A percentile compares a stretch with the other conserved stretches of the same genome.
Evolutionary conservation across 1,140 invertebrate species (phyloP).

Genomic region (Proctacanthus coquilletti): DNA sequence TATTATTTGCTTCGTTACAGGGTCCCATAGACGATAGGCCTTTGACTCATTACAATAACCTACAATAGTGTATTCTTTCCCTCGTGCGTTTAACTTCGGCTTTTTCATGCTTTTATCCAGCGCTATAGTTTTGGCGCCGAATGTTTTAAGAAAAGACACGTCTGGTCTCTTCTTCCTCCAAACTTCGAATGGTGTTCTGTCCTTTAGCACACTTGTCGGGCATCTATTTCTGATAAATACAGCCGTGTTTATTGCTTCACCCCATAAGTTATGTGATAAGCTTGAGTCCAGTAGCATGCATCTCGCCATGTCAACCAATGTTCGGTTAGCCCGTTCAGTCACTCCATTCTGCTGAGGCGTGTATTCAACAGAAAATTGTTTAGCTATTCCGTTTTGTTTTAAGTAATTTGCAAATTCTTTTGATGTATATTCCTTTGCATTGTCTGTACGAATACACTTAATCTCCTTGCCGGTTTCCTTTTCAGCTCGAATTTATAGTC

Average conservation of each 20-base stretch:
- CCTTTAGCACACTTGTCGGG: conserved; percentile 2
- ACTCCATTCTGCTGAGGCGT: conserved; percentile 31
- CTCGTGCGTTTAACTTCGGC: conserved; percentile 11
- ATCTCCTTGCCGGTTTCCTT: conserved; percentile 17
- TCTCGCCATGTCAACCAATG: conserved; percentile 10
- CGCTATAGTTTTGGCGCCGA: conserved; percentile 18
- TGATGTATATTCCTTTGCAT: conserved; percentile 28
- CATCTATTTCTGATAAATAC: conserved; percentile 8
- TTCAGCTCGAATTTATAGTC: conserved; percentile 6
- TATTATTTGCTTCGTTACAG: conserved; percentile 2
- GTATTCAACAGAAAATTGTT: conserved; percentile 24
- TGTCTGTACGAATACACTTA: conserved; percentile 22
- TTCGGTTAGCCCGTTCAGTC: conserved; percentile 18
- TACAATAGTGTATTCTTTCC: conserved; percentile 4
- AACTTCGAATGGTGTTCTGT: conserved; percentile 7
- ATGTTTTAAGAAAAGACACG: conserved; percentile 18
- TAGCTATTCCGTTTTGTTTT: conserved; percentile 16
- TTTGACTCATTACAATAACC: conserved; percentile 5
- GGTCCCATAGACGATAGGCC: conserved; percentile 6
- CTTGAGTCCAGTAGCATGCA: conserved; percentile 15
- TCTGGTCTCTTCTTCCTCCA: conserved; percentile 12
- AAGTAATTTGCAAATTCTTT: conserved; percentile 13
- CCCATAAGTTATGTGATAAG: conserved; percentile 30
- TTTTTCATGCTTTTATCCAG: conserved; percentile 21
- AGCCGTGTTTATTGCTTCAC: conserved; percentile 29